Evolutionary conservation across 2,888 invertebrate species (phyloP).

Genomic region (Troilus luridus): DNA sequence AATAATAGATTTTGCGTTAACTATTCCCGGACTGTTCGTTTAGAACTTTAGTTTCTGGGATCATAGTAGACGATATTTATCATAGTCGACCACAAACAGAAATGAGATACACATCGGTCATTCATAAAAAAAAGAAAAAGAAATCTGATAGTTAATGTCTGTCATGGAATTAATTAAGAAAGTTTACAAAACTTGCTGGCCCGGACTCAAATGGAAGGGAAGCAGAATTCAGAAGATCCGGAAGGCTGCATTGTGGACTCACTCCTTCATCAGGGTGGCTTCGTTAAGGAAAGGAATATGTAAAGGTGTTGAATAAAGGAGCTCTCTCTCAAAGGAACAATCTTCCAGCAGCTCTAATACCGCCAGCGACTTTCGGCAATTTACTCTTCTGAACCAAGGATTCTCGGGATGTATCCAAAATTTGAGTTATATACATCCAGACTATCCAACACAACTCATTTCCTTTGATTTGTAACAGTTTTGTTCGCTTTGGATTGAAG

Average conservation of each 20-base stretch:
- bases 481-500: background rate
- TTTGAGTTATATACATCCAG: background rate
- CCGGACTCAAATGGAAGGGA: background rate
- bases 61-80: too few species aligned
- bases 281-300: constrained; percentile 12
- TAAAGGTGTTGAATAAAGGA: constrained; percentile 26
- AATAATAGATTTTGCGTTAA: too few species aligned
- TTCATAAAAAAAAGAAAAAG: too few species aligned
- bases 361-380: background rate
- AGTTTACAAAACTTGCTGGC: background rate
- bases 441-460: background rate
- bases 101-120: too few species aligned
- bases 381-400: background rate
- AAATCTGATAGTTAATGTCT: too few species aligned
- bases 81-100: too few species aligned
- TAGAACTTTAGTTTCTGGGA: too few species aligned
- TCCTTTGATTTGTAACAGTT: background rate
- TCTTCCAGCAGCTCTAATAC: background rate
- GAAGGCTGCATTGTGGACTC: background rate
- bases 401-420: background rate
- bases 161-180: background rate
- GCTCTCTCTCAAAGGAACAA: constrained; percentile 5
- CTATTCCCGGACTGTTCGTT: too few species aligned
- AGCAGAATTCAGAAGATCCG: background rate
- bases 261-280: background rate